phyloP scores from a whole-genome alignment of 2,888 invertebrate species.

The Euclidia mi region DNA sequence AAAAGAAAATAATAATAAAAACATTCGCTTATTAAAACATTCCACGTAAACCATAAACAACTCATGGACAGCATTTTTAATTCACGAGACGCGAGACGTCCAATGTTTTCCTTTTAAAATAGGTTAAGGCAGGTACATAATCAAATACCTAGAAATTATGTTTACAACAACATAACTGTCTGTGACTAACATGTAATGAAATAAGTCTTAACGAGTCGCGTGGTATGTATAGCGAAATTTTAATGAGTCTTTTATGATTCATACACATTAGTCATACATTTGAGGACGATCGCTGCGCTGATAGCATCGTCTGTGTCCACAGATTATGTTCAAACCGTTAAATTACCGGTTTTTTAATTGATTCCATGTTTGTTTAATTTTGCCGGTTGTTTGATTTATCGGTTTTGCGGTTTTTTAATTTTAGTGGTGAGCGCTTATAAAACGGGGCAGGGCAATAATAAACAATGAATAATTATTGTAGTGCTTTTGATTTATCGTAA shows the following conservation, averaged over 20 bases:
- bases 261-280: neutral
- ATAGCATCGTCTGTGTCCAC: conserved; percentile 3
- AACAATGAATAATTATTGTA: too few species aligned
- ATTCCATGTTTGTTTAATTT: conserved; percentile 10
- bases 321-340: neutral
- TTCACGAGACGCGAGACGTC: too few species aligned
- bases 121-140: neutral
- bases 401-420: conserved; percentile 16
- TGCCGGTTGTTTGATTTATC: conserved; percentile 19
- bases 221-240: neutral
- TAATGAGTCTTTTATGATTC: conserved; percentile 5
- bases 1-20: too few species aligned
- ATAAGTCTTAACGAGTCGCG: neutral
- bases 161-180: neutral
- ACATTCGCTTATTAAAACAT: too few species aligned
- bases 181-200: neutral
- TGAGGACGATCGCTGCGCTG: neutral
- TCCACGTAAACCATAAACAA: too few species aligned
- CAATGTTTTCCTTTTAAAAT: too few species aligned
- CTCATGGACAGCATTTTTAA: too few species aligned
- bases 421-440: neutral
- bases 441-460: neutral
- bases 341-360: conserved; percentile 14
- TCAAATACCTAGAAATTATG: conserved; percentile 2
- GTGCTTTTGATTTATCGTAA: too few species aligned